Conservation (phyloP, 2,797 vertebrate genomes). For the Notolabrus celidotus region DNA sequence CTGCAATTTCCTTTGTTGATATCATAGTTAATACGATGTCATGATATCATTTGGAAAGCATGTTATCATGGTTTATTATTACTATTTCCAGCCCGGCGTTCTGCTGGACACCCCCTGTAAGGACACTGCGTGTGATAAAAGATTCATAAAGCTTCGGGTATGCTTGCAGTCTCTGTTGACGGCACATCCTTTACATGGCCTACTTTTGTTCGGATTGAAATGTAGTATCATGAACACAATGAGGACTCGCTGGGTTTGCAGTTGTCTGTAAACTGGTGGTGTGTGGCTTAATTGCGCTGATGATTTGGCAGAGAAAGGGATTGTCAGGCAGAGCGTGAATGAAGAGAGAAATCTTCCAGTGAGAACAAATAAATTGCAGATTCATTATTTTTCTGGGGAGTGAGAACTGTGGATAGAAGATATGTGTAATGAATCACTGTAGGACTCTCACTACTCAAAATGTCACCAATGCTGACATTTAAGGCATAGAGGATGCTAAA, state of each 20-base stretch:
- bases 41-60: conserved; percentile 23
- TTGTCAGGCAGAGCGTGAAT: conserved; percentile 45
- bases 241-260: conserved; percentile 37
- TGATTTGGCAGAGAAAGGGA: conserved; percentile 67
- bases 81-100: conserved; percentile 47
- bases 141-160: conserved; percentile 60
- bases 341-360: conserved; percentile 59
- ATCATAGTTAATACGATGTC: conserved; percentile 17
- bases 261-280: conserved; percentile 49
- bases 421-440: conserved; percentile 50
- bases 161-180: conserved; percentile 50
- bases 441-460: conserved; percentile 25
- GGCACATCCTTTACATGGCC: conserved; percentile 48
- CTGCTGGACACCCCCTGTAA: conserved; percentile 56
- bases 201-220: conserved; percentile 60
- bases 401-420: conserved; percentile 41
- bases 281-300: conserved; percentile 66
- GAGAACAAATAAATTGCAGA: conserved; percentile 60
- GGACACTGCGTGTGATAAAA: conserved; percentile 56
- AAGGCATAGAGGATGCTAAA: conserved; percentile 2
- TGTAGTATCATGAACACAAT: conserved; percentile 54
- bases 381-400: conserved; percentile 64
- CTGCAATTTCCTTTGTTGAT: conserved; percentile 8
- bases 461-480: conserved; percentile 46
- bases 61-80: conserved; percentile 42